Base-by-base conservation (phyloP, 2,113 vertebrate genomes). In the Solea senegalensis region DNA sequence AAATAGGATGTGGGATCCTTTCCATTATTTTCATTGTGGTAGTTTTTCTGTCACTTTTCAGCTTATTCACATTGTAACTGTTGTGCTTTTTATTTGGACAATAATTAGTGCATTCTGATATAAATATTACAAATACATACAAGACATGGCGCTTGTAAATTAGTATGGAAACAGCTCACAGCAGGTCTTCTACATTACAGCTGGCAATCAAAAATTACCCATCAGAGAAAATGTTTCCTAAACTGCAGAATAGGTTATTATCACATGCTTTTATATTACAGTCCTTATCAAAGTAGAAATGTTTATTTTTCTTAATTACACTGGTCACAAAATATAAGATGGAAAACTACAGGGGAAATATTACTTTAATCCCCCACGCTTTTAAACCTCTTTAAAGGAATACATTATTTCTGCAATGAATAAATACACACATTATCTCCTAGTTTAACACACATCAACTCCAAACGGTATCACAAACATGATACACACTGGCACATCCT, bases 181-280 rank as follows among this genome's bases (percentile, higher is more conserved):
- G 71, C 73, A 81, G 69, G 62, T 76, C 64, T 40, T 81, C 61
- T 73, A 76, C 52, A 67, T 62, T 68, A 73, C 62, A 65, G 73
- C 73, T 80, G 60, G 70, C 82, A 78, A 64, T 78, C 57, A 65
- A 87, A 88, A 77, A 80, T 53, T 41, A 73, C 66, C 70, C 55
- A 68, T 75, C 48, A 62, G 68, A 78, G 71, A 80, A 82, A 87
- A 85, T 74, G 63, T 78, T 76, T 73, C 28, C 57, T 81, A 83
- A 85, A 85, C 63, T 60, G 68, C 69, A 64, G 41, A 69, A 65
- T 69, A 69, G 56, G 21, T 74, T 74, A 13, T 81, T 21, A 78
- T 82, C 63, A 76, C 90, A 92, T 93, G 91, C 92, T 85, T 75
- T 69, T 89, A 90, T 85, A 89, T 69, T 89, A 91, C 73, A 89